Base-by-base conservation (phyloP, 2,113 vertebrate species). In the Hippocampus abdominalis region DNA sequence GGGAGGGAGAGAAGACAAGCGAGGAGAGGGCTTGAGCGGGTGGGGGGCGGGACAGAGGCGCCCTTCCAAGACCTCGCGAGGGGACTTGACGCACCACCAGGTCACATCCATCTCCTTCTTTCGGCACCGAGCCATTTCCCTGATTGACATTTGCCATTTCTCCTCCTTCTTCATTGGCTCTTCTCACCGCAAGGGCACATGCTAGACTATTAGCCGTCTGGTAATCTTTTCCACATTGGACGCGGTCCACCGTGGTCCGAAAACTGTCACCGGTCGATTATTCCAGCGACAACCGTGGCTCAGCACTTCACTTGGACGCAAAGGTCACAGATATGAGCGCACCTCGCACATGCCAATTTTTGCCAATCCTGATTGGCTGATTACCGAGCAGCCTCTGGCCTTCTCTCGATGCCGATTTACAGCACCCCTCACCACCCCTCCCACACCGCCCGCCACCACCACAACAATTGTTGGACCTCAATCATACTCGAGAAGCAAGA, bases 101-200 rank as follows among this genome's bases (percentile, higher is more conserved):
- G 82, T 83, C 85, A 84, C 82, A 89, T 90, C 81, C 82, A 73
- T 88, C 86, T 84, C 72, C 84, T 80, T 88, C 83, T 85, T 81
- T 90, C 84, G 84, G 81, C 83, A 79, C 68, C 62, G 71, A 82
- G 70, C 78, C 81, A 76, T 67, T 82, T 29, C 42, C 54, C 27
- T 56, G 32, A 53, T 57, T 68, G 46, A 53, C 46, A 29, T 20
- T 18, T 23, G n/a, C 25, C n/a, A 8, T 57, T 29, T 3, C n/a
- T 48, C n/a, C 40, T 65, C 20, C 8, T 46, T 8, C 44, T 29
- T 66, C 46, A 25, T 54, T 12, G 29, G 12, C 4, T 51, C 25
- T 13, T 25, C 5, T 15, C 5, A n/a, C 49, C 20, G 6, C 18
- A 21, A 2, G 51, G 8, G 21, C 21, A 10, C 51, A 54, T 23